These are phyloP conservation scores for Enteromius mattozi DNA, from an alignment of 2,797 vertebrate genomes.

Conservation along the genomic window DNA sequence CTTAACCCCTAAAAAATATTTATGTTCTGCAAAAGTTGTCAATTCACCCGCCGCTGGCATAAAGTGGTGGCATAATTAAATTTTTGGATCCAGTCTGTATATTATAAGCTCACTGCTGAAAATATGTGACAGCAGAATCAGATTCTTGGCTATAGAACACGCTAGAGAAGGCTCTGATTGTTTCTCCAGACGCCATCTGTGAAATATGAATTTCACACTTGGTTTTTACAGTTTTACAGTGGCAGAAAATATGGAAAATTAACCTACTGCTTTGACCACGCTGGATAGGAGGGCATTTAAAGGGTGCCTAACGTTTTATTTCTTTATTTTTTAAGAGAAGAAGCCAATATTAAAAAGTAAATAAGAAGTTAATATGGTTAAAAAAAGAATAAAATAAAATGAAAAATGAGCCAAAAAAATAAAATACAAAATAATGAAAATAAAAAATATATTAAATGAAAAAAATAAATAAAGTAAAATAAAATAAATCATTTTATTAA, in stretches of 20 bases:
- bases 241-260: slow-evolving; percentile 15
- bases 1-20: no score
- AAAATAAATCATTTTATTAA: neutral
- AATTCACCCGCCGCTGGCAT: neutral
- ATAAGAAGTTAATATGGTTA: no score
- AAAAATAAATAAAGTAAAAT: neutral
- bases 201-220: slow-evolving; percentile 4
- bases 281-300: neutral
- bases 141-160: neutral
- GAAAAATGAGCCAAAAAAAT: no score
- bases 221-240: slow-evolving; percentile 1
- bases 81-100: neutral
- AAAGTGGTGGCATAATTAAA: no score
- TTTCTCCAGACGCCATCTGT: neutral
- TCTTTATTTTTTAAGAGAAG: no score
- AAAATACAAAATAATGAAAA: neutral
- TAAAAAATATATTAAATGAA: neutral
- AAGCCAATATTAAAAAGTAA: no score
- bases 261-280: neutral
- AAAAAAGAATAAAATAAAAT: neutral
- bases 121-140: neutral
- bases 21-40: neutral
- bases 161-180: slow-evolving; percentile 1
- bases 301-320: neutral
- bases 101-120: neutral